Evolutionary conservation across 1,140 invertebrate genomes (phyloP).

Genomic region (Orussus abietinus): DNA sequence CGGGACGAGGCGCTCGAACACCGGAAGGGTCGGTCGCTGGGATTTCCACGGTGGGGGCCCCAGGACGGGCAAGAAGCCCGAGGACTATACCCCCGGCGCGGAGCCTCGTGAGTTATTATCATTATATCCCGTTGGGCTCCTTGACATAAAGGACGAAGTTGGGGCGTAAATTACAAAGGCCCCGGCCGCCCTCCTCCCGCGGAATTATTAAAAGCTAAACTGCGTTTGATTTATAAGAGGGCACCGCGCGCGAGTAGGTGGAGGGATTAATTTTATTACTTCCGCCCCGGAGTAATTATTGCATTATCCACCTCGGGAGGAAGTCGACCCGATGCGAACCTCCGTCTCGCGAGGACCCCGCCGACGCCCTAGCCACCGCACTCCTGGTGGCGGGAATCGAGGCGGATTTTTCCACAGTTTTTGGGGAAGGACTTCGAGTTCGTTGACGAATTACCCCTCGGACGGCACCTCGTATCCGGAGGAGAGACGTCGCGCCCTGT

Average conservation of each 20-base stretch:
- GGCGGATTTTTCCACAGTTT: too few species aligned
- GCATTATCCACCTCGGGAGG: conserved; percentile 35
- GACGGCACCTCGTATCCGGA: too few species aligned
- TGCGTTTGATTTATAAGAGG: conserved; percentile 49
- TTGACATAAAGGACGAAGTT: conserved; percentile 36
- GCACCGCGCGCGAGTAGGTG: conserved; percentile 20
- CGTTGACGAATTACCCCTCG: too few species aligned
- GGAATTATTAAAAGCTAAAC: conserved; percentile 52
- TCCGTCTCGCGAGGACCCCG: too few species aligned
- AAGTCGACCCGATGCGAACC: conserved; percentile 27
- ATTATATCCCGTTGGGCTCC: conserved; percentile 10
- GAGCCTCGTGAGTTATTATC: conserved; percentile 13
- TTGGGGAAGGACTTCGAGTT: too few species aligned
- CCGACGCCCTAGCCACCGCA: too few species aligned
- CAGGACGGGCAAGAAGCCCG: background rate
- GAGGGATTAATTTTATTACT: conserved; percentile 48
- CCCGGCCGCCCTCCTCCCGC: conserved; percentile 23
- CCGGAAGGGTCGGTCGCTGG: too few species aligned
- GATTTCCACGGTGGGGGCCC: too few species aligned
- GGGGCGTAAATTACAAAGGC: conserved; percentile 37
- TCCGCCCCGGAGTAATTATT: conserved; percentile 47
- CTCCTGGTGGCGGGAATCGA: too few species aligned
- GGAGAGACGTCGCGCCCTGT: too few species aligned
- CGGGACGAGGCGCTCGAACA: too few species aligned
- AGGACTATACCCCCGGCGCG: background rate